Conservation (phyloP, 2,797 vertebrate species). For the Staurois parvus region DNA sequence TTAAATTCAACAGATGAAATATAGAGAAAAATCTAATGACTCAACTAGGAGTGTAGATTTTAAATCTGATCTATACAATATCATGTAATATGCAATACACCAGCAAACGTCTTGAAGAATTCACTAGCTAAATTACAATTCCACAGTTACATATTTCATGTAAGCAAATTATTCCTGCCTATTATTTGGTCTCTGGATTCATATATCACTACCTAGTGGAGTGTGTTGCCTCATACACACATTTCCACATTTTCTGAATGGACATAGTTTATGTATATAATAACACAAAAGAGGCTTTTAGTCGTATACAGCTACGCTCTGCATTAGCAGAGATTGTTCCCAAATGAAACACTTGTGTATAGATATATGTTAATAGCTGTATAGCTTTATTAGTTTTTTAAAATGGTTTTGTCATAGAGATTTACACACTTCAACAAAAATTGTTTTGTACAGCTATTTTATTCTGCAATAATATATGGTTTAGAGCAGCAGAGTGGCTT, state of each 20-base stretch:
- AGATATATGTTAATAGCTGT: background rate
- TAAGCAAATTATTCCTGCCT: background rate
- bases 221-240: background rate
- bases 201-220: background rate
- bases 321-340: background rate
- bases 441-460: background rate
- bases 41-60: background rate
- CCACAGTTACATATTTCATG: background rate
- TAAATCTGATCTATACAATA: background rate
- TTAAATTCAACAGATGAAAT: background rate
- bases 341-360: background rate
- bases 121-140: background rate
- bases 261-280: background rate
- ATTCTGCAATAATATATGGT: background rate
- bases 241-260: background rate
- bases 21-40: background rate
- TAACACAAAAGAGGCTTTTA: background rate
- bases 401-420: background rate
- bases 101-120: no score
- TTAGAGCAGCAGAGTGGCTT: no score
- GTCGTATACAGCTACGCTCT: background rate
- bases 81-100: background rate
- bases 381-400: background rate
- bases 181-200: background rate
- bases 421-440: background rate